A percentile compares a stretch with the other conserved stretches of the same genome.
phyloP scores from a whole-genome alignment of 2,888 invertebrate species.

The Apoda limacodes region DNA sequence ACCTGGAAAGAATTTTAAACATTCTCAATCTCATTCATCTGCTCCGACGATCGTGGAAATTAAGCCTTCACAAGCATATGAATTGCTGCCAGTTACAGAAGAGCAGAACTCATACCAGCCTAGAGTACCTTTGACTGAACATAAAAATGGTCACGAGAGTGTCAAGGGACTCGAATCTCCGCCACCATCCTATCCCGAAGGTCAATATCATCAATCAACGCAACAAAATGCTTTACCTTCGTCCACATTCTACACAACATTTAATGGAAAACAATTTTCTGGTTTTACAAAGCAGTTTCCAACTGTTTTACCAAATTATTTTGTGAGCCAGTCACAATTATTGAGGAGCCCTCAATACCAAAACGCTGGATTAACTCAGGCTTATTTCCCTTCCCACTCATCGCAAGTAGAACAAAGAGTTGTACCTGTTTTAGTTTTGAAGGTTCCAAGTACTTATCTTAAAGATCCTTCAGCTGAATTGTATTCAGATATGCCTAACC shows the following conservation, averaged over 20 bases:
- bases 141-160: conserved; percentile 35
- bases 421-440: conserved; percentile 69
- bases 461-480: conserved; percentile 61
- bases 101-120: conserved; percentile 42
- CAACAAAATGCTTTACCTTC: conserved; percentile 27
- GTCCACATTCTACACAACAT: conserved; percentile 56
- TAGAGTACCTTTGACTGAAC: conserved; percentile 37
- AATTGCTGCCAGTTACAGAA: conserved; percentile 48
- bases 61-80: conserved; percentile 69
- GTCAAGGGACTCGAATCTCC: conserved; percentile 31
- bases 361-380: conserved; percentile 56
- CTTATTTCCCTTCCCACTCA: conserved; percentile 50
- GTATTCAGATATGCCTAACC: conserved; percentile 67
- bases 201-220: conserved; percentile 16
- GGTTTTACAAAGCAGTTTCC: conserved; percentile 58
- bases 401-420: conserved; percentile 49
- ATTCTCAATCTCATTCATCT: conserved; percentile 20
- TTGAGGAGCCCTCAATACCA: conserved; percentile 58
- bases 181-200: conserved; percentile 24
- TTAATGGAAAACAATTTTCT: conserved; percentile 55
- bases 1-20: conserved; percentile 14
- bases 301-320: conserved; percentile 56
- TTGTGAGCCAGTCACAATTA: conserved; percentile 53
- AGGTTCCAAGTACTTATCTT: conserved; percentile 69
- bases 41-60: conserved; percentile 59